Conservation (phyloP, 2,113 vertebrate genomes). For the Chiloscyllium plagiosum region DNA sequence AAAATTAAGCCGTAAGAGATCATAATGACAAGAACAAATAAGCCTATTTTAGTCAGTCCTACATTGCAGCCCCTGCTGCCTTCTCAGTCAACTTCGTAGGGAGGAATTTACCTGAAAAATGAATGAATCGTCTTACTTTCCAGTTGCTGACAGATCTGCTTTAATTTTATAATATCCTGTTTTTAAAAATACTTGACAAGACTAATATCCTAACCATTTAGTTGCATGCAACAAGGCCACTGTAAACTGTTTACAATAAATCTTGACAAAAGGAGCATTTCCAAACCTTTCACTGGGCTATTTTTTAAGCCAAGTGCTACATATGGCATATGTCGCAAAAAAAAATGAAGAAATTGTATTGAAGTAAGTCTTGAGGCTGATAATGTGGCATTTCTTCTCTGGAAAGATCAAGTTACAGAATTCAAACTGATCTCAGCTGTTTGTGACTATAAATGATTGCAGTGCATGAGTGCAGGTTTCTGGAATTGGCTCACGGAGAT, state of each 20-base stretch:
- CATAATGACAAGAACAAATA: not conserved
- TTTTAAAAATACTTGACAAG: too few relatives aligned
- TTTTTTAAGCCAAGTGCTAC: not conserved
- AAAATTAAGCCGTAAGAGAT: not conserved
- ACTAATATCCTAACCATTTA: not conserved
- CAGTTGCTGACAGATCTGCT: not conserved
- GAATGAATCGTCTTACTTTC: not conserved
- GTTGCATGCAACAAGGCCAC: not conserved
- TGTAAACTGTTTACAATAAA: not conserved
- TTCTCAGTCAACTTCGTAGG: not conserved
- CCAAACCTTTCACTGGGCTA: not conserved
- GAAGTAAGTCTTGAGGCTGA: slow-evolving; percentile 13
- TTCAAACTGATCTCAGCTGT: slow-evolving; percentile 34
- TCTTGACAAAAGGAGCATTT: not conserved
- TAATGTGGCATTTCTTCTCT: slow-evolving; percentile 28
- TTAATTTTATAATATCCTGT: not conserved
- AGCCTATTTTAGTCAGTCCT: not conserved
- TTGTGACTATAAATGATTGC: slow-evolving; percentile 28
- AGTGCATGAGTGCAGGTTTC: not conserved
- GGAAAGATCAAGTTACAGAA: slow-evolving; percentile 32
- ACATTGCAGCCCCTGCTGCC: not conserved
- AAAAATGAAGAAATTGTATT: not conserved
- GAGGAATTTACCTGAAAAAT: not conserved
- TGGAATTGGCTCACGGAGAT: slow-evolving; percentile 24
- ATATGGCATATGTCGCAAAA: not conserved